Conservation (phyloP, 2,888 invertebrate species). For the Lasius fuliginosus region DNA sequence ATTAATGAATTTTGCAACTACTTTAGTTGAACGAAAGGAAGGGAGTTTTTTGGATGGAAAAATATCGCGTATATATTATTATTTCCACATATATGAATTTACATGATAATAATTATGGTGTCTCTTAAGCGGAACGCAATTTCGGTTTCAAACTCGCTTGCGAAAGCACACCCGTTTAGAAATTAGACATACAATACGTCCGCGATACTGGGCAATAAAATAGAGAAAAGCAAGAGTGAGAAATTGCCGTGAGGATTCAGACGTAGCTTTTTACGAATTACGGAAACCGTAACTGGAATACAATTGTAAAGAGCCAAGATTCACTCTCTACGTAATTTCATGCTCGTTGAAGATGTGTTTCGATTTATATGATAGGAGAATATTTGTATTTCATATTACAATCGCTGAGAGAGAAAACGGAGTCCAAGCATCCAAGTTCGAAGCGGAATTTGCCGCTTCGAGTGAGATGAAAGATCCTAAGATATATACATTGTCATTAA, state of each 20-base stretch:
- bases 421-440: neutral
- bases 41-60: neutral
- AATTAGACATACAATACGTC: neutral
- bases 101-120: conserved; percentile 3
- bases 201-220: neutral
- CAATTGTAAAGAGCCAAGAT: conserved; percentile 9
- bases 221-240: conserved; percentile 41
- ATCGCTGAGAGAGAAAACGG: neutral
- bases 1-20: neutral
- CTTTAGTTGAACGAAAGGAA: neutral
- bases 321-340: conserved; percentile 54
- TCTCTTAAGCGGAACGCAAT: neutral
- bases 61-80: neutral
- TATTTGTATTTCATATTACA: neutral
- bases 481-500: neutral
- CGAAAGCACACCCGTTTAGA: conserved; percentile 13
- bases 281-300: conserved; percentile 25
- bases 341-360: conserved; percentile 37
- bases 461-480: neutral
- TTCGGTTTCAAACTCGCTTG: neutral
- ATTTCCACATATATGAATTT: neutral
- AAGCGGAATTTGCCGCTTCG: neutral
- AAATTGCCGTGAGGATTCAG: neutral
- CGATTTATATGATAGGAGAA: conserved; percentile 30
- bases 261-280: conserved; percentile 15